A percentile compares a stretch with the other conserved stretches of the same genome.
phyloP scores from a whole-genome alignment of 2,888 invertebrate species.

The Eristalis pertinax region DNA sequence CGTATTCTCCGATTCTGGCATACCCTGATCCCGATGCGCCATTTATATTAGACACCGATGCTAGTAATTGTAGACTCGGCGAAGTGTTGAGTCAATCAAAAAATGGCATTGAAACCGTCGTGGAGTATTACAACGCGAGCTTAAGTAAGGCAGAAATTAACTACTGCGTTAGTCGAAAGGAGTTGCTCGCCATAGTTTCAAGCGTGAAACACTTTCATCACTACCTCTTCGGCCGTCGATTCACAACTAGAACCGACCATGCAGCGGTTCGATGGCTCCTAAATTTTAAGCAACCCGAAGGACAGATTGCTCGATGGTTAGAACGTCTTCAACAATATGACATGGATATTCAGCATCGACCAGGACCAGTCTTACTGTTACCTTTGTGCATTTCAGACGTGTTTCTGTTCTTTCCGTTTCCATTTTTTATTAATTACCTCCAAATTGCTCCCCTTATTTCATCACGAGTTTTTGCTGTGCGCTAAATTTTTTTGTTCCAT shows the following conservation, averaged over 20 bases:
- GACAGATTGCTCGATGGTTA: slow-evolving; percentile 74
- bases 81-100: slow-evolving; percentile 5
- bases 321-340: slow-evolving; percentile 71
- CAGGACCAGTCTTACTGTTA: no score
- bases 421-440: no score
- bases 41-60: neutral
- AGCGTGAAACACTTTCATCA: slow-evolving; percentile 75
- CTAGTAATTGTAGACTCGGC: neutral
- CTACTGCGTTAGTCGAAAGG: slow-evolving; percentile 10
- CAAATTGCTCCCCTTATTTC: no score
- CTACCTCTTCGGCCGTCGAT: slow-evolving; percentile 75
- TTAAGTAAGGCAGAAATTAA: slow-evolving; percentile 4
- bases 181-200: slow-evolving; percentile 73
- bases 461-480: no score
- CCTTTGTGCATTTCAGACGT: no score
- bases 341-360: slow-evolving; percentile 25
- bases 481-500: no score
- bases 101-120: neutral
- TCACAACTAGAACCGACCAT: slow-evolving; percentile 76
- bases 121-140: neutral
- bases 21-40: neutral
- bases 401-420: no score
- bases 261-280: slow-evolving; percentile 76
- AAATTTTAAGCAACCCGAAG: slow-evolving; percentile 76
- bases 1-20: neutral